Evolutionary conservation across 2,888 invertebrate genomes (phyloP).

Genomic region (Geotrupes spiniger): DNA sequence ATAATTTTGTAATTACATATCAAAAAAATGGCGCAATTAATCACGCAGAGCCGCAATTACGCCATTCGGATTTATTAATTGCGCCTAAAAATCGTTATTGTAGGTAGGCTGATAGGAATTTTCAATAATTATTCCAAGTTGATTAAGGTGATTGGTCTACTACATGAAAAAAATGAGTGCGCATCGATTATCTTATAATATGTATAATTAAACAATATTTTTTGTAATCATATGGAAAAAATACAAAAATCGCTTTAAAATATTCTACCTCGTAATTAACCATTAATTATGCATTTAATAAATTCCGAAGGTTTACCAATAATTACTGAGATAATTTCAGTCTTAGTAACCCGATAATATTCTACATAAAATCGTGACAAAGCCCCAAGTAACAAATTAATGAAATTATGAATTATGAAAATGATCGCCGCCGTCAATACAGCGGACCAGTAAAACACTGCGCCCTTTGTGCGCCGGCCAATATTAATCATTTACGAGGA

Average conservation of each 20-base stretch:
- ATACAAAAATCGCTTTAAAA: constrained; percentile 28
- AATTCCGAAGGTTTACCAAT: constrained; percentile 48
- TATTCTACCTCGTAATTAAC: constrained; percentile 42
- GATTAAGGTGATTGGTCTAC: constrained; percentile 3
- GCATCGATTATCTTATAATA: constrained; percentile 13
- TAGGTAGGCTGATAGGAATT: not conserved
- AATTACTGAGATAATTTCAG: constrained; percentile 48
- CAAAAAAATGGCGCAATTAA: too few species aligned
- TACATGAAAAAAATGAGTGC: constrained; percentile 6
- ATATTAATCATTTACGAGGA: constrained; percentile 21
- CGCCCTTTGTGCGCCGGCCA: constrained; percentile 11
- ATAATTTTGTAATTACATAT: too few species aligned
- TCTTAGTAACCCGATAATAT: constrained; percentile 51
- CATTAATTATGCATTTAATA: constrained; percentile 52
- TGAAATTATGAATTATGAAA: constrained; percentile 56
- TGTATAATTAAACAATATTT: constrained; percentile 16
- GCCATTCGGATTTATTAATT: too few species aligned
- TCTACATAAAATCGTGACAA: constrained; percentile 54
- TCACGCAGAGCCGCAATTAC: too few species aligned
- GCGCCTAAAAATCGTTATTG: too few species aligned
- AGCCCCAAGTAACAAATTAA: constrained; percentile 54
- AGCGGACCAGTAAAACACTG: constrained; percentile 34
- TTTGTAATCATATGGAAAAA: constrained; percentile 9
- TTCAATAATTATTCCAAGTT: constrained; percentile 2
- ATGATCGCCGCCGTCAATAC: constrained; percentile 49